Percentiles rank a stretch among this genome's conserved stretches.
Evolutionary conservation across 53 echinoderm and acorn worm genomes (phyloP).

Genomic region (Pentamera pediparva): DNA sequence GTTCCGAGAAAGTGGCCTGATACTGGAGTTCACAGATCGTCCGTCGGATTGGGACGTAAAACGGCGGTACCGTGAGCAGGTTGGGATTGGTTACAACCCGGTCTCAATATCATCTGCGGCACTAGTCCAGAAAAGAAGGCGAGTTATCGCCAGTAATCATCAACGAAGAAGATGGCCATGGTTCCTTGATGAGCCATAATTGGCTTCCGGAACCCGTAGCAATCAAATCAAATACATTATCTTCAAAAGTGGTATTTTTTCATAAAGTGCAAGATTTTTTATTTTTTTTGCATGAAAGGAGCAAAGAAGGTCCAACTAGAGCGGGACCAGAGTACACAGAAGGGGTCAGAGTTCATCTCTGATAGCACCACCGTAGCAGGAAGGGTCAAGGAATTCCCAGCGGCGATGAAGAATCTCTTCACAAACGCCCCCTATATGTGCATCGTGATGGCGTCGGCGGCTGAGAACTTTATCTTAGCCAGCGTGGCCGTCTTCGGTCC

Average conservation of each 20-base stretch:
- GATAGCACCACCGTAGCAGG: conserved; percentile 34
- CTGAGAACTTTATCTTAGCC: conserved; percentile 74
- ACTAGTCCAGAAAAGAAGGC: too few relatives aligned
- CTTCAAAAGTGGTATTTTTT: too few relatives aligned
- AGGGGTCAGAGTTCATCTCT: conserved; percentile 57
- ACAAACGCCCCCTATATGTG: conserved; percentile 71
- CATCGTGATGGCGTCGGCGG: conserved; percentile 50
- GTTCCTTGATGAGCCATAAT: too few relatives aligned
- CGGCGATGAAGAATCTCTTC: conserved; percentile 52
- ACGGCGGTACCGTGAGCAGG: too few relatives aligned
- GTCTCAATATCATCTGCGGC: too few relatives aligned
- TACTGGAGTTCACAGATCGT: too few relatives aligned
- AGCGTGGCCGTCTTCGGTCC: conserved; percentile 72
- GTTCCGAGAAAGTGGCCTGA: too few relatives aligned
- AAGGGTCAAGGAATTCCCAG: conserved; percentile 55
- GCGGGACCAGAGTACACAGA: conserved; percentile 46
- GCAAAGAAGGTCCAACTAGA: conserved; percentile 39
- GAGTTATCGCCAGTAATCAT: too few relatives aligned
- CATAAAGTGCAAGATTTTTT: background rate
- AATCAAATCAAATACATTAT: too few relatives aligned
- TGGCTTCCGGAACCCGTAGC: background rate
- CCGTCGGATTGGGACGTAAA: too few relatives aligned
- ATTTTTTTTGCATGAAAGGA: conserved; percentile 2
- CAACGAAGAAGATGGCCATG: too few relatives aligned
- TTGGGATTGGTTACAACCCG: too few relatives aligned